Conservation (phyloP, 2,113 vertebrate genomes). For the Cinclus mexicanus region DNA sequence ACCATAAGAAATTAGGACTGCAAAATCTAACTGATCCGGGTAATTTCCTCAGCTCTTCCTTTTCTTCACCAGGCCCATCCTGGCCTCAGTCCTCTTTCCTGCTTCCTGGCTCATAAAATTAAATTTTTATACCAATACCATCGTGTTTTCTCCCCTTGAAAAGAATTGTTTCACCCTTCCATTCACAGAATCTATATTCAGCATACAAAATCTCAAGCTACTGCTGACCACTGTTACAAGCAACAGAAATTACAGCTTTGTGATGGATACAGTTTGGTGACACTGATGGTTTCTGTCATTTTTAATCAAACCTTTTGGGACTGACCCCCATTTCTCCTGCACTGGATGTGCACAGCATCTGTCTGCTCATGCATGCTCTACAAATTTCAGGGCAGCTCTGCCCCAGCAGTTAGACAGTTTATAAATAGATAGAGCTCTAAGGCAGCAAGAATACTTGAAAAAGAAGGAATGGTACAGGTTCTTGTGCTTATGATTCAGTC, state of each 20-base stretch:
- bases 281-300: background rate
- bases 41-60: background rate
- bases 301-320: background rate
- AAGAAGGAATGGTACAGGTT: background rate
- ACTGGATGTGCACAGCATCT: background rate
- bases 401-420: background rate
- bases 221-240: background rate
- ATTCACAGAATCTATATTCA: background rate
- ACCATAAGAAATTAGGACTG: background rate
- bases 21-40: background rate
- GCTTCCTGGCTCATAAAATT: background rate
- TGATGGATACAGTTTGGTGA: background rate
- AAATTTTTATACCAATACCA: background rate
- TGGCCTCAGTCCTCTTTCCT: background rate
- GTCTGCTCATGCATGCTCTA: background rate
- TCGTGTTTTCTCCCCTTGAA: background rate
- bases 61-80: background rate
- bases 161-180: background rate
- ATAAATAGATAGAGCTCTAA: slow-evolving; percentile 5
- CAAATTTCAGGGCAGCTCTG: background rate
- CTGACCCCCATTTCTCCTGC: background rate
- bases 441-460: background rate
- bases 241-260: background rate
- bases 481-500: background rate
- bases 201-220: background rate